Evolutionary conservation across 2,888 invertebrate genomes (phyloP).

Genomic region (Temnothorax ravouxi): DNA sequence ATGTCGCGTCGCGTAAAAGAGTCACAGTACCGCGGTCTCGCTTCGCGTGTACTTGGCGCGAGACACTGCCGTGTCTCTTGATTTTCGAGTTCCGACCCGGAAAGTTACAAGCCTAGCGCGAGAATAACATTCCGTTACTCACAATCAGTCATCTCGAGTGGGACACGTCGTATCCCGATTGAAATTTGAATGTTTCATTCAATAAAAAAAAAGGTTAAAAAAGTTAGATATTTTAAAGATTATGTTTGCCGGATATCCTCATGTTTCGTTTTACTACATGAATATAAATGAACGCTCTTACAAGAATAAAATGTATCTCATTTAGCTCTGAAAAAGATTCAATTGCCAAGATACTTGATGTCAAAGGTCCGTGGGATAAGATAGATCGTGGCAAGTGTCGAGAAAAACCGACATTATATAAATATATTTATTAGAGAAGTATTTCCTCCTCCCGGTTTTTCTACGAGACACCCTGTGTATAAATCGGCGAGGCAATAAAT

Average conservation of each 20-base stretch:
- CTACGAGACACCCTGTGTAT: background rate
- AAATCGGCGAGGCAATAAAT: conserved; percentile 10
- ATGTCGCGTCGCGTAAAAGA: no score
- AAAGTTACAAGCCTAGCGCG: background rate
- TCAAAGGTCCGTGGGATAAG: conserved; percentile 24
- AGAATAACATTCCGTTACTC: conserved; percentile 1
- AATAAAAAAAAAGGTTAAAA: background rate
- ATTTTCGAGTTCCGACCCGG: background rate
- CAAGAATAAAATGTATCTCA: background rate
- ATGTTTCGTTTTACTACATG: background rate
- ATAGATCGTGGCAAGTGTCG: background rate
- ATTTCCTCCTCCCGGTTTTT: background rate
- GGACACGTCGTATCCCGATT: background rate
- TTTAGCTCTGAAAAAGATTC: conserved; percentile 1
- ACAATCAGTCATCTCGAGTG: background rate
- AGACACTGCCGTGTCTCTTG: no score
- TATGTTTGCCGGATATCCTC: background rate
- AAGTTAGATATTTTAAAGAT: background rate
- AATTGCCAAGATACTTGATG: conserved; percentile 4
- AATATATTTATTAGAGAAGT: background rate
- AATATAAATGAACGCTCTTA: no score
- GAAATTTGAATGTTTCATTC: background rate
- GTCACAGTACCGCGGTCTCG: no score
- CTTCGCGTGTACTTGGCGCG: no score
- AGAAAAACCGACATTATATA: background rate